Evolutionary conservation across 2,888 invertebrate genomes (phyloP).

Genomic region (Mimas tiliae): DNA sequence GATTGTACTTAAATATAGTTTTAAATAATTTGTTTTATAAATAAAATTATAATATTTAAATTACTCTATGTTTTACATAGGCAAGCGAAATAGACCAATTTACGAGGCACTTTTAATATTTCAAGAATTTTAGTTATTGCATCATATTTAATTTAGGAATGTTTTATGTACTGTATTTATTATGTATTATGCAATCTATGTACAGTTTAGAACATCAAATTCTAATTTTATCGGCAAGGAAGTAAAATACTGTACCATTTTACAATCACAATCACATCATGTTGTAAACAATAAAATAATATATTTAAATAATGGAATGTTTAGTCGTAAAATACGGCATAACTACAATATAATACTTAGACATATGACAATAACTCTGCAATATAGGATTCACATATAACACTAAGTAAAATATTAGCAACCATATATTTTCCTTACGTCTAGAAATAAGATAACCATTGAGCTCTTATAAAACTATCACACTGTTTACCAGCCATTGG

Average conservation of each 20-base stretch:
- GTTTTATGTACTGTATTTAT: constrained; percentile 30
- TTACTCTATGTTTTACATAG: constrained; percentile 53
- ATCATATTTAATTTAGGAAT: constrained; percentile 26
- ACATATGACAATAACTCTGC: constrained; percentile 50
- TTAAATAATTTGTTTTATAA: constrained; percentile 47
- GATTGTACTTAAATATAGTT: constrained; percentile 37
- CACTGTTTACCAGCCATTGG: constrained; percentile 67
- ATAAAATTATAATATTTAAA: constrained; percentile 44
- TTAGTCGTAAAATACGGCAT: constrained; percentile 57
- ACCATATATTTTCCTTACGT: constrained; percentile 59
- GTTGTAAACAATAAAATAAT: constrained; percentile 46
- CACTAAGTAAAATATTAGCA: constrained; percentile 63
- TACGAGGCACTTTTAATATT: constrained; percentile 52
- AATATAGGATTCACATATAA: constrained; percentile 61
- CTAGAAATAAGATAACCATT: constrained; percentile 62
- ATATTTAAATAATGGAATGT: constrained; percentile 63
- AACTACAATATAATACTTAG: constrained; percentile 54
- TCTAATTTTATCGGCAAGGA: neutral
- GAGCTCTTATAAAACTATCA: constrained; percentile 75
- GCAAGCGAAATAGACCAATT: constrained; percentile 41
- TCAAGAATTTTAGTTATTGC: constrained; percentile 28
- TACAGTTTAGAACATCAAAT: constrained; percentile 35
- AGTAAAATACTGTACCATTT: constrained; percentile 42
- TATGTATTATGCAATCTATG: constrained; percentile 48
- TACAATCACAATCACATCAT: constrained; percentile 42